Evolutionary conservation across 2,113 vertebrate genomes (phyloP).

Genomic region (Brachyhypopomus gauderio): DNA sequence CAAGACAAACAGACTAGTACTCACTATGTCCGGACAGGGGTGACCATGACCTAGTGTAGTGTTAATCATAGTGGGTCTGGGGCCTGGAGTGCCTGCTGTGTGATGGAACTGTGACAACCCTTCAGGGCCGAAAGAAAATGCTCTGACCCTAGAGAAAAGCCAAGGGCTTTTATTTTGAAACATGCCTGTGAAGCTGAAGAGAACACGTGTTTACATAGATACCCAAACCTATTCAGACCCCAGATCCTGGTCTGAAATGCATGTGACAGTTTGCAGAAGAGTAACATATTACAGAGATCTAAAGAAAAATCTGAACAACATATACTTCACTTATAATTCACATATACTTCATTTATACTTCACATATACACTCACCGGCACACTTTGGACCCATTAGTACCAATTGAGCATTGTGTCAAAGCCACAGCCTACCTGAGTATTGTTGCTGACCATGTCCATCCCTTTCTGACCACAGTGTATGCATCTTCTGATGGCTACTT

Average conservation of each 20-base stretch:
- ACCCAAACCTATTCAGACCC: not conserved
- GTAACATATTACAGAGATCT: too few relatives aligned
- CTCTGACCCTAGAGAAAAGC: not conserved
- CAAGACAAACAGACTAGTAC: not conserved
- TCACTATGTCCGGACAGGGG: not conserved
- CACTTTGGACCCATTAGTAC: too few relatives aligned
- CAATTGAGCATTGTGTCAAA: too few relatives aligned
- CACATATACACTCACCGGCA: too few relatives aligned
- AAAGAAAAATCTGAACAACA: too few relatives aligned
- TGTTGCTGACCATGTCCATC: too few relatives aligned
- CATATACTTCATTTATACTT: not conserved
- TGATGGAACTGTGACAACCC: not conserved
- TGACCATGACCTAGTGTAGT: not conserved
- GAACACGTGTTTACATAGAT: not conserved
- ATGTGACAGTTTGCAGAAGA: not conserved
- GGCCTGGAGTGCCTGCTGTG: too few relatives aligned
- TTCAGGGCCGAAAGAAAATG: not conserved
- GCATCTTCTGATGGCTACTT: too few relatives aligned
- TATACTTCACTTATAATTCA: not conserved
- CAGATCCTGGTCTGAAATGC: not conserved
- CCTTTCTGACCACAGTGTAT: too few relatives aligned
- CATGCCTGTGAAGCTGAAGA: not conserved
- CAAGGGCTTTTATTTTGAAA: constrained; percentile 39
- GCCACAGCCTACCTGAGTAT: too few relatives aligned
- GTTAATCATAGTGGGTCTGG: not conserved